Evolutionary conservation across 2,797 vertebrate genomes (phyloP).

Genomic region (Eulemur albifrons): DNA sequence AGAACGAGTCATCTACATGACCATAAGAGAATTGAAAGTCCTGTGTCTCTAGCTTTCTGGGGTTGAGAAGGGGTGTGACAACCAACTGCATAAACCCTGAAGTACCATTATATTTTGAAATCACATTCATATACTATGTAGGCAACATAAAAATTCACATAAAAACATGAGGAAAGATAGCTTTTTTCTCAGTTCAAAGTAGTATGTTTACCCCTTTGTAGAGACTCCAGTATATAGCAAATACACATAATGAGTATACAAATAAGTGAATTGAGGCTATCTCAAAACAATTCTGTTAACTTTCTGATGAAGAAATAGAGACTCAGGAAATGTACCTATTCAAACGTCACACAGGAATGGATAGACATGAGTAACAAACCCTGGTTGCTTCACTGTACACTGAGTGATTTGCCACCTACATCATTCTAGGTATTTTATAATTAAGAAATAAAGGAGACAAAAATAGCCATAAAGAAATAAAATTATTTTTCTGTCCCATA

Average conservation of each 20-base stretch:
- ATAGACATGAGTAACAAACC: background rate
- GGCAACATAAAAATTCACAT: background rate
- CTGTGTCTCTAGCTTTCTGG: background rate
- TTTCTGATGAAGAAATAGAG: background rate
- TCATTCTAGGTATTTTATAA: background rate
- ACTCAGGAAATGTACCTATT: background rate
- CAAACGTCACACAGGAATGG: background rate
- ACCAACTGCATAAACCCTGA: background rate
- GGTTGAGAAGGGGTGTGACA: fast-evolving
- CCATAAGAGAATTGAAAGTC: background rate
- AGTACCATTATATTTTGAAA: background rate
- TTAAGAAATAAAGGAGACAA: background rate
- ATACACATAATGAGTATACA: background rate
- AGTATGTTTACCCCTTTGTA: background rate
- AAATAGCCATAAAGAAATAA: background rate
- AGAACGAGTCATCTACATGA: background rate
- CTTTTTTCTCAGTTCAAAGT: background rate
- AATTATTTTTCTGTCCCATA: fast-evolving
- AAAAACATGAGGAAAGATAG: background rate
- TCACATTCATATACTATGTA: background rate
- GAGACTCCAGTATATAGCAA: background rate
- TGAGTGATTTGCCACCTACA: background rate
- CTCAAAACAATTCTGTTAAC: background rate
- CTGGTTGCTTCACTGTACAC: background rate
- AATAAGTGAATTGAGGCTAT: background rate